Evolutionary conservation across 2,888 invertebrate genomes (phyloP), one percentile per base, ranked within the genome.

Genomic region (Synergus japonicus): DNA sequence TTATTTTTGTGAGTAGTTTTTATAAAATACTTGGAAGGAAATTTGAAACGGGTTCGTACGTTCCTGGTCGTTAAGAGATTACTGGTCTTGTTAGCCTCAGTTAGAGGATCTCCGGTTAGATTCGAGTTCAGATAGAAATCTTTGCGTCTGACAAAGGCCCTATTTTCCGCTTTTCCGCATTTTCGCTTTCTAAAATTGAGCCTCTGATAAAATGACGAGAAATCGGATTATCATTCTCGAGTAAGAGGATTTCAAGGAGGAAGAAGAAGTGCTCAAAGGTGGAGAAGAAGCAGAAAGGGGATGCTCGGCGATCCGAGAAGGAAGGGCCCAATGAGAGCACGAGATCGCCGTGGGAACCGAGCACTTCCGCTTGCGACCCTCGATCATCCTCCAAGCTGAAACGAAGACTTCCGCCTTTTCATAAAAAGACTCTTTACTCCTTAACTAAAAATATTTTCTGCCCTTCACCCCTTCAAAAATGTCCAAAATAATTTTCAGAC

Each of bases 291-390:
- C 73, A 73, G 73, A 67, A 66, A 77, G 77, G 73, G 73, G 77
- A 77, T 77, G 77, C 66, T 67, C 78, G 29, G 58, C 73, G 60
- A 63, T 78, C 64, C 78, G 78, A 60, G 73, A 64, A 69, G 81
- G 78, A 81, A 82, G 79, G 82, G 78, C 78, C 82, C 79, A 43
- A 81, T 76, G 76, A 79, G 82, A 78, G 78, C 83, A 80, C 69
- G 83, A 81, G 84, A 90, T 90, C 89, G 88, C 88, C 90, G 90
- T 90, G 90, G 89, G 90, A 90, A 90, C 88, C 83, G 83, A 87
- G 82, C 84, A 85, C 89, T 88, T 89, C 89, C 89, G 88, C 87
- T 83, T 76, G 76, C 79, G 78, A 79, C 80, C 81, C 81, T 79
- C 66, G 60, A 76, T 77, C 81, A 82, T 82, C 82, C 81, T 78